These are phyloP conservation scores for Anseranas semipalmata DNA, from an alignment of 2,113 vertebrate species.

Conservation along the genomic window DNA sequence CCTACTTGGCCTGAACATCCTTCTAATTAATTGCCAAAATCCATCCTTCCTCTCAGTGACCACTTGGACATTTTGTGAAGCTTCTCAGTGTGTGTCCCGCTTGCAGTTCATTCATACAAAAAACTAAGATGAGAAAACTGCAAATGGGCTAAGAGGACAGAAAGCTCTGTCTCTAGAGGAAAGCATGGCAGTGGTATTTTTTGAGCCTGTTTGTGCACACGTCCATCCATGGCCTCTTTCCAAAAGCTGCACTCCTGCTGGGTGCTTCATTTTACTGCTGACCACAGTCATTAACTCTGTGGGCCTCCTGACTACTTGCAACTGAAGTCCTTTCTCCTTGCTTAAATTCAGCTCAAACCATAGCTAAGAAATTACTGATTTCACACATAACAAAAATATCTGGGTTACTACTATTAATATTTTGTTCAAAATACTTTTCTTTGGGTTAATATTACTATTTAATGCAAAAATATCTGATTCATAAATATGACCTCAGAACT, in stretches of 20 bases:
- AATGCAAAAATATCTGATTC: not conserved
- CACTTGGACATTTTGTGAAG: not conserved
- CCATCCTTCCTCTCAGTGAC: not conserved
- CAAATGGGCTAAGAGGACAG: rapidly evolving
- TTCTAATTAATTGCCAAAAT: not conserved
- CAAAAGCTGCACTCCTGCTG: not conserved
- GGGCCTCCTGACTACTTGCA: not conserved
- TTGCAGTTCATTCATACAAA: not conserved
- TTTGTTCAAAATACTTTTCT: not conserved
- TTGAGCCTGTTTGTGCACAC: not conserved
- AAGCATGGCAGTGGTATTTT: not conserved
- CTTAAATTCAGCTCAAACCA: not conserved
- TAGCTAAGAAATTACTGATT: not conserved
- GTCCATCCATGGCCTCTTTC: not conserved
- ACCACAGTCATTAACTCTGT: not conserved
- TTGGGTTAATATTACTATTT: not conserved
- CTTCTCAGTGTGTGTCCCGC: not conserved
- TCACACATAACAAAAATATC: not conserved
- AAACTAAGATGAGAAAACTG: not conserved
- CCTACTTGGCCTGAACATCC: not conserved
- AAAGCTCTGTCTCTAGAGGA: not conserved
- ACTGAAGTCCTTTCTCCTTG: not conserved
- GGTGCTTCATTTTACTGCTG: not conserved
- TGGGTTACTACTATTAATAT: not conserved
- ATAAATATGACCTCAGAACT: not conserved